phyloP scores from a whole-genome alignment of 2,113 vertebrate genomes.

The Noctilio leporinus region DNA sequence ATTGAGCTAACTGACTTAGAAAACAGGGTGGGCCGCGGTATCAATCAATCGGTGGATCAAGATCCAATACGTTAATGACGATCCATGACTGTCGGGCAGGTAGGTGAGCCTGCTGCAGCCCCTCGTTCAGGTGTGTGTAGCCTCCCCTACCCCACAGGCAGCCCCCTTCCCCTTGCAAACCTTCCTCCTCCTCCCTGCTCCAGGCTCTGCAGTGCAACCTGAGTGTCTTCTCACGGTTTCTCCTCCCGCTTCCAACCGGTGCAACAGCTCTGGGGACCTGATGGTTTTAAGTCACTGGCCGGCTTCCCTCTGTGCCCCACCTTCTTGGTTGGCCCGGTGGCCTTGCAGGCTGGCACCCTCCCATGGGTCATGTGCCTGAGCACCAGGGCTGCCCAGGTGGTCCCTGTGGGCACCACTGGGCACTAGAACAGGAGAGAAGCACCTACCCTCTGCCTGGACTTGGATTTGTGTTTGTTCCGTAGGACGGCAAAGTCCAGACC shows the following conservation, averaged over 20 bases:
- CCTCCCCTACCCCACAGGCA: not conserved
- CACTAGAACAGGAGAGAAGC: not conserved
- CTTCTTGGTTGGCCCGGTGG: not conserved
- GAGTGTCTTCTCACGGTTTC: not conserved
- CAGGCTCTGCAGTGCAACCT: not conserved
- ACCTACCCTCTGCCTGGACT: not conserved
- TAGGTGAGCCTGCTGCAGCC: not conserved
- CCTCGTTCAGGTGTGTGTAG: not conserved
- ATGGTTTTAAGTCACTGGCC: not conserved
- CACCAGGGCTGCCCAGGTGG: rapidly evolving
- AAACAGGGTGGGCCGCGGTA: not conserved
- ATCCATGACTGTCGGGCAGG: rapidly evolving
- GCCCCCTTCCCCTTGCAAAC: not conserved
- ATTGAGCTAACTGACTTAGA: not conserved
- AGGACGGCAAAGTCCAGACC: conserved; percentile 18
- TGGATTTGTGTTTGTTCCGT: not conserved
- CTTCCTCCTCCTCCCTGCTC: not conserved
- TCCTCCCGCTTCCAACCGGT: not conserved
- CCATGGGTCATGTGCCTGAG: rapidly evolving
- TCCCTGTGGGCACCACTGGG: too few species aligned
- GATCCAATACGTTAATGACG: not conserved
- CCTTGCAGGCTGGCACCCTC: not conserved
- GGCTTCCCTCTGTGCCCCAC: not conserved
- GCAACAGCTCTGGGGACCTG: not conserved
- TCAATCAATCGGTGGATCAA: not conserved